Percentiles rank a stretch among this genome's conserved stretches.
Evolutionary conservation across 2,113 vertebrate genomes (phyloP).

Genomic region (Ceuthmochares aereus): DNA sequence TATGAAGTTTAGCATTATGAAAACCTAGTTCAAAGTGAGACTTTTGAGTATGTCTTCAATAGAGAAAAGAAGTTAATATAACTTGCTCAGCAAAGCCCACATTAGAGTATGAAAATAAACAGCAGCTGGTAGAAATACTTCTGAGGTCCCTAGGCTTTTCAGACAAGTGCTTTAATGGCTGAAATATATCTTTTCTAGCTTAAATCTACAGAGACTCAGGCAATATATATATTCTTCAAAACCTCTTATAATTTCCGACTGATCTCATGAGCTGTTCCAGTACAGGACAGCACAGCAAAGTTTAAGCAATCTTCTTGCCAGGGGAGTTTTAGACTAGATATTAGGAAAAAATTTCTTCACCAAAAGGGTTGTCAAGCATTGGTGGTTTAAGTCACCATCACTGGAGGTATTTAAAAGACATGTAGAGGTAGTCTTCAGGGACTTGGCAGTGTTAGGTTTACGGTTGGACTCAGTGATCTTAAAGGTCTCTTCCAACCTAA

Average conservation of each 20-base stretch:
- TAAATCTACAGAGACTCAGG: background rate
- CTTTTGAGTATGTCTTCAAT: background rate
- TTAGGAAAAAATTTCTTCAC: no score
- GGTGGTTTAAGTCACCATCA: no score
- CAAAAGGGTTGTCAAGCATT: no score
- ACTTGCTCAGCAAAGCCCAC: background rate
- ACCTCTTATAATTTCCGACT: background rate
- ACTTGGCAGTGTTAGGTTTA: no score
- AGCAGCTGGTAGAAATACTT: background rate
- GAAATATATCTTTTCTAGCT: background rate
- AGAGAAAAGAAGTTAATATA: background rate
- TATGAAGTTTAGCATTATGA: background rate
- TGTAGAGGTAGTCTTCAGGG: no score
- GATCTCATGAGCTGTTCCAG: background rate
- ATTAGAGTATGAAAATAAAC: constrained; percentile 27
- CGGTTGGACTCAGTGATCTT: no score
- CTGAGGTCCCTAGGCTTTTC: background rate
- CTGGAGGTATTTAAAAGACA: no score
- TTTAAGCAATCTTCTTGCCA: background rate
- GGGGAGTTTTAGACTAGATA: no score
- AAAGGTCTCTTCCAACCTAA: no score
- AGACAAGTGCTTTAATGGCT: background rate
- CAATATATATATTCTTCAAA: background rate
- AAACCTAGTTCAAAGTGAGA: background rate
- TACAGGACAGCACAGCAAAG: background rate